Conservation (phyloP, 2,797 vertebrate species). For the Amniataba percoides region DNA sequence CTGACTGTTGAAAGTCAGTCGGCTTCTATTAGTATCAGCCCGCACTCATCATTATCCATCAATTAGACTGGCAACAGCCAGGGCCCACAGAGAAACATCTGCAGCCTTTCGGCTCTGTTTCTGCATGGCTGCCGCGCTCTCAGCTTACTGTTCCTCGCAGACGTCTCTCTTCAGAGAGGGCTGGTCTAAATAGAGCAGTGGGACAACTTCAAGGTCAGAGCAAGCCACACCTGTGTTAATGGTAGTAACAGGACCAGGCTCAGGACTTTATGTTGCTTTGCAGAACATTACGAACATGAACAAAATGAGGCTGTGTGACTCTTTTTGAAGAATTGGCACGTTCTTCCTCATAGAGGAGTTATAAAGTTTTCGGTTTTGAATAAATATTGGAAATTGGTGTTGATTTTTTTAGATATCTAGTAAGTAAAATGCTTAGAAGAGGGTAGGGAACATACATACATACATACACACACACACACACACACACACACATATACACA, state of each 20-base stretch:
- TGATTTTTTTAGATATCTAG: no score
- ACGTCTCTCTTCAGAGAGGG: slow-evolving; percentile 19
- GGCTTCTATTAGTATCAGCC: slow-evolving; percentile 80
- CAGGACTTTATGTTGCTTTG: no score
- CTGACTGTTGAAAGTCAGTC: slow-evolving; percentile 77
- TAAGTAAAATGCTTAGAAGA: no score
- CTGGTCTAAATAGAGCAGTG: slow-evolving; percentile 34
- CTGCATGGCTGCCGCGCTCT: slow-evolving; percentile 47
- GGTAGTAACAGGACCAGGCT: background rate
- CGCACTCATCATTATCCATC: slow-evolving; percentile 78
- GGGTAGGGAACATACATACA: no score
- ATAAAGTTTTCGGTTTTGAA: no score
- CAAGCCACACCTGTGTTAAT: slow-evolving; percentile 27
- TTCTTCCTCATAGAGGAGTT: background rate
- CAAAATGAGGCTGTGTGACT: background rate
- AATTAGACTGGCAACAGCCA: slow-evolving; percentile 78
- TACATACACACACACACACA: no score
- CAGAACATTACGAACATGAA: background rate
- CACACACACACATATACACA: no score
- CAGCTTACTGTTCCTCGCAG: slow-evolving; percentile 57
- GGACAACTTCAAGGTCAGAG: slow-evolving; percentile 29
- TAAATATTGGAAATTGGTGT: no score
- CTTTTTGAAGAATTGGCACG: background rate
- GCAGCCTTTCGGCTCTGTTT: slow-evolving; percentile 76
- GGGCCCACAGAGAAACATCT: slow-evolving; percentile 81